Conservation (phyloP, 1,140 invertebrate species). For the Matsumurasca onukii region DNA sequence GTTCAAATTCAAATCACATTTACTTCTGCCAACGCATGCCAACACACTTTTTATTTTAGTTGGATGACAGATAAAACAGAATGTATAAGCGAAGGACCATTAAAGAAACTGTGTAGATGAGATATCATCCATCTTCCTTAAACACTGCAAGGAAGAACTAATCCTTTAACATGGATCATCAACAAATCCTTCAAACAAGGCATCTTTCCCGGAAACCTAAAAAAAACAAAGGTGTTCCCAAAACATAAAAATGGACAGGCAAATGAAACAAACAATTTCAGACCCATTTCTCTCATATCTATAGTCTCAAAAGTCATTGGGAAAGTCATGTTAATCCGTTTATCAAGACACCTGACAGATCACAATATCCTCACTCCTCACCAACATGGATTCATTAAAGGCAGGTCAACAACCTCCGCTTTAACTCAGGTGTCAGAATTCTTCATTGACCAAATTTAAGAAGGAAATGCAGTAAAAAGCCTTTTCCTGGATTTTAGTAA, state of each 20-base stretch:
- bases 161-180: too few relatives aligned
- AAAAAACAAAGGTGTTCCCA: background rate
- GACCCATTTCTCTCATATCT: background rate
- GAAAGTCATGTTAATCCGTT: too few relatives aligned
- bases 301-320: too few relatives aligned
- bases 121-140: too few relatives aligned
- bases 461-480: background rate
- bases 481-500: background rate
- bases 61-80: too few relatives aligned
- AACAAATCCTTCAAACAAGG: background rate
- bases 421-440: background rate
- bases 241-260: background rate
- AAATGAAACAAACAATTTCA: background rate
- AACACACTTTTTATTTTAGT: too few relatives aligned
- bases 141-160: too few relatives aligned
- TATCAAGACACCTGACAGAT: too few relatives aligned
- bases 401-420: background rate
- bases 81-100: too few relatives aligned
- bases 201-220: background rate
- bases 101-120: too few relatives aligned
- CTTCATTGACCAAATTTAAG: background rate
- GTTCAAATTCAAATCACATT: too few relatives aligned
- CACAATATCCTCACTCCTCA: background rate
- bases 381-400: background rate
- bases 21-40: too few relatives aligned